Conservation (phyloP, 2,888 invertebrate species). For the Eucera pruinosa region DNA sequence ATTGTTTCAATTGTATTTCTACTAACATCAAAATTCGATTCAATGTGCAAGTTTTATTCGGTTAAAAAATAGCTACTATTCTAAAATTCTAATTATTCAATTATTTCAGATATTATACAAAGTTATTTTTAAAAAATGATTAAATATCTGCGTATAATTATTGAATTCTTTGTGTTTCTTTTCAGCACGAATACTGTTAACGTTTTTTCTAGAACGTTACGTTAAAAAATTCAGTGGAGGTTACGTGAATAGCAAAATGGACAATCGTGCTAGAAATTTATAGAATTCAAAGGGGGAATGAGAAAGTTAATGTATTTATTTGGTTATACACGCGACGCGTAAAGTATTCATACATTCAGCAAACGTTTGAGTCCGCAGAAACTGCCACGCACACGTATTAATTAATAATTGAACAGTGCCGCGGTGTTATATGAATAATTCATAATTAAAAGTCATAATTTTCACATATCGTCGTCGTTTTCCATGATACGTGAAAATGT, state of each 20-base stretch:
- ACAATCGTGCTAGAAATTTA: constrained; percentile 22
- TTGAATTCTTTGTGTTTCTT: too few relatives aligned
- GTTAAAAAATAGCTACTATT: too few relatives aligned
- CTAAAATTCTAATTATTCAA: too few relatives aligned
- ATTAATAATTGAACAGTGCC: constrained; percentile 52
- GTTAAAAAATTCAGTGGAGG: not conserved
- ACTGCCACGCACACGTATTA: constrained; percentile 22
- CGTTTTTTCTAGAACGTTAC: not conserved
- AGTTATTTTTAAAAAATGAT: too few relatives aligned
- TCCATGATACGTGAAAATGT: constrained; percentile 3
- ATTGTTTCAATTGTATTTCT: too few relatives aligned
- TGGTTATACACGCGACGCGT: constrained; percentile 3
- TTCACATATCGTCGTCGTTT: constrained; percentile 23
- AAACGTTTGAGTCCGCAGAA: constrained; percentile 31
- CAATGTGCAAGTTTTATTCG: too few relatives aligned
- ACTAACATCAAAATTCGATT: too few relatives aligned
- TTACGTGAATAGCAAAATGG: not conserved
- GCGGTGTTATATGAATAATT: constrained; percentile 47
- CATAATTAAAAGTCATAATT: constrained; percentile 50
- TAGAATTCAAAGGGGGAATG: constrained; percentile 8
- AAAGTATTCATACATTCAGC: constrained; percentile 41
- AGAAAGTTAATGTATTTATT: constrained; percentile 40
- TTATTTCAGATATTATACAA: too few relatives aligned
- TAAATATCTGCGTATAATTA: too few relatives aligned
- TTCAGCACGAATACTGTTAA: too few relatives aligned